Evolutionary conservation across 2,797 vertebrate species (phyloP), one percentile per base, ranked within the genome.

Genomic region (Semaprochilodus insignis): DNA sequence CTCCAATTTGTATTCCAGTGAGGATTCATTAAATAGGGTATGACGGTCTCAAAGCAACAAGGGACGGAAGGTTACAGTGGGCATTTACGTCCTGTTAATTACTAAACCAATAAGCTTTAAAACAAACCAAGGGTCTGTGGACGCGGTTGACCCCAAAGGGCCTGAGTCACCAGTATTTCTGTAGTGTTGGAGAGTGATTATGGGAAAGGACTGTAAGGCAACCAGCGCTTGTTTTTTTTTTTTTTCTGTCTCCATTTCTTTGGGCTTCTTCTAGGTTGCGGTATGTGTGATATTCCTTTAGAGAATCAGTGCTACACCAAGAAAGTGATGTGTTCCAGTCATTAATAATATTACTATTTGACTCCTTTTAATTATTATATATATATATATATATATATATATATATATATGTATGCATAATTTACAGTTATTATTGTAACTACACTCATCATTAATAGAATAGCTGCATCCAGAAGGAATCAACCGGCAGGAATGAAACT

Each of bases 81-180:
- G 62, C 60, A 23, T 74, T 78, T 23, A 52, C 13, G 36, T 11
- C 23, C 62, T 60, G 54, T 60, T 74, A 83, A 79, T 79, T 54
- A 60, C 71, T 62, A 59, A 34, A 79, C 77, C 31, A 21, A 67
- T 83, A 74, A 6, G 51, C 40, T 79, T 83, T 79, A 79, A 74
- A 69, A 79, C 62, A 67, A 25, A 15, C 36, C 40, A 27, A 60
- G 55, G 54, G 62, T 72, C 25, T 79, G 14, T 55, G 54, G 13
- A 51, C 3, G 71, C 31, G 36, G 5, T 52, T 52, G 25, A 51
- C 27, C 57, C 48, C 54, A 16, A 71, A 72, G 23, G 73, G 7
- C 48, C 72, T 10, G 54, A 55, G 34, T 72, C 40, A 52, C 51
- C 34, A 27, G 23, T 71, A 65, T 66, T 36, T 36, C 54, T 63